Conservation (phyloP, 2,113 vertebrate genomes). For the Cyanocitta stelleri region DNA sequence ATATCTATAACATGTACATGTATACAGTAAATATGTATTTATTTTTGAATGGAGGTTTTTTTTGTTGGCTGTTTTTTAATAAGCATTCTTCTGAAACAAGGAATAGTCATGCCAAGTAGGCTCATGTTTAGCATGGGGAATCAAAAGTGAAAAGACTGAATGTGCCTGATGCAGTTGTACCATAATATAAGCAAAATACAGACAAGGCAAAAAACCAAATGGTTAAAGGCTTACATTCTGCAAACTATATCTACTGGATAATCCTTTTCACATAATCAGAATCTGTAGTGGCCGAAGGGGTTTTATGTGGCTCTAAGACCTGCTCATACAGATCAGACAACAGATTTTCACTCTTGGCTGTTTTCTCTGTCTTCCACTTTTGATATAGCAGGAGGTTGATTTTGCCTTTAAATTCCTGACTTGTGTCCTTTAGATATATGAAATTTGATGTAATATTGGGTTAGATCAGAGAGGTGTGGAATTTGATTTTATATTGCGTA, state of each 20-base stretch:
- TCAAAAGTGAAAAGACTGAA: background rate
- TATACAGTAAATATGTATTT: background rate
- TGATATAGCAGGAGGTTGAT: background rate
- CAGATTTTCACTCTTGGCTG: background rate
- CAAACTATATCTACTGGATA: background rate
- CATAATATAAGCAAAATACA: background rate
- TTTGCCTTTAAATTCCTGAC: background rate
- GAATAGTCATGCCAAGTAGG: background rate
- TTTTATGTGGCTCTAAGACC: background rate
- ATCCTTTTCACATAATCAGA: background rate
- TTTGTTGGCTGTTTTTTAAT: background rate
- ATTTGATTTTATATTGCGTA: background rate
- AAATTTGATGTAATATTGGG: background rate
- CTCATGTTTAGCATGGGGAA: background rate
- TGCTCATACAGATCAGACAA: background rate
- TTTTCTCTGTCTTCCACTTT: background rate
- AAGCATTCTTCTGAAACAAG: background rate
- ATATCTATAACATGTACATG: background rate
- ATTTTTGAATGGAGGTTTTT: background rate
- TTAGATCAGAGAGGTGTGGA: background rate
- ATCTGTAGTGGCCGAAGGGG: background rate
- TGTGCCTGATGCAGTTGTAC: background rate
- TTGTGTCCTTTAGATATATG: background rate
- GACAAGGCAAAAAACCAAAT: background rate
- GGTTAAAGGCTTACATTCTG: background rate